Conservation (phyloP, 2,797 vertebrate genomes). For the Alexandromys oeconomus region DNA sequence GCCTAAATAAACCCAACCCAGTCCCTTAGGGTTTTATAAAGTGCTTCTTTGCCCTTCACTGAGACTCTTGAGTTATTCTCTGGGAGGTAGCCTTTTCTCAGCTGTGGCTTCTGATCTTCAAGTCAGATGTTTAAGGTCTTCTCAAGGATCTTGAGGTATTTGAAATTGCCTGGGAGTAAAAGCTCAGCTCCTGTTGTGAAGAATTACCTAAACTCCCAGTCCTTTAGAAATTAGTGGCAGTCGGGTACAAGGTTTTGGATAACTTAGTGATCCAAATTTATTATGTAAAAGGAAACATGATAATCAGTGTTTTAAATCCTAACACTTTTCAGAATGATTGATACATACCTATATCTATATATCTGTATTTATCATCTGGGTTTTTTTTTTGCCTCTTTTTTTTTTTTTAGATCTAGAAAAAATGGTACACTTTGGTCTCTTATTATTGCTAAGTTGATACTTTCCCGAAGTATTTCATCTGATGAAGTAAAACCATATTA, state of each 20-base stretch:
- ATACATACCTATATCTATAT: not conserved
- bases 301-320: slow-evolving; percentile 24
- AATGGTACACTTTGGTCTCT: slow-evolving; percentile 95
- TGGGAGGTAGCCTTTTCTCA: not conserved
- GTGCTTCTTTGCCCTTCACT: not conserved
- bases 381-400: slow-evolving; percentile 13
- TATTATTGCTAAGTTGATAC: slow-evolving; percentile 92
- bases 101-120: not conserved
- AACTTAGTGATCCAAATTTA: not conserved
- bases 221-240: not conserved
- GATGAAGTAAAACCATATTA: slow-evolving; percentile 90
- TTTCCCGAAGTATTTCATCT: slow-evolving; percentile 81
- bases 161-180: not conserved
- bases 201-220: not conserved
- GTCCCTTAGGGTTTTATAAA: not conserved
- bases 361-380: not conserved
- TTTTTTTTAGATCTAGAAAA: slow-evolving; percentile 90
- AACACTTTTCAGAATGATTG: not conserved
- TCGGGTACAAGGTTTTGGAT: not conserved
- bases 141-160: not conserved
- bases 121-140: not conserved
- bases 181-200: not conserved
- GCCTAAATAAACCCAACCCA: not conserved
- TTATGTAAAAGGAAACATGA: slow-evolving; percentile 38
- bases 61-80: not conserved